Evolutionary conservation across 1,140 invertebrate species (phyloP), one percentile per base, ranked within the genome.

Genomic region (Solen grandis): DNA sequence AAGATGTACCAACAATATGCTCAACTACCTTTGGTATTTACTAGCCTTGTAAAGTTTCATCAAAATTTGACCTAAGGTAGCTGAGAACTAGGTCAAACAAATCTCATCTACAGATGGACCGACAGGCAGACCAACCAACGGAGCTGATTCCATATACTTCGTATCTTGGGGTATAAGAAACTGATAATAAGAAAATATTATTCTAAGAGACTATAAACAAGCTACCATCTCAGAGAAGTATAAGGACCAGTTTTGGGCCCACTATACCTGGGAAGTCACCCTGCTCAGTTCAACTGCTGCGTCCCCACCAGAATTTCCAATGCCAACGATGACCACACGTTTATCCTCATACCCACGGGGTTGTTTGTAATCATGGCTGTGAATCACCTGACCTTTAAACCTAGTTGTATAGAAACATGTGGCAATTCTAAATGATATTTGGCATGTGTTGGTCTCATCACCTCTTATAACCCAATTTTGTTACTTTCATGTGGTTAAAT

Each of bases 241-340:
- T 59, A 10, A 60, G 13, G 10, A 60, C 10, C 27, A 16, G 10
- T 10, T 60, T 16, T 16, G 13, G 27, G 36, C 31, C 29, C 13
- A 31, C 0, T 31, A 2, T 72, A 81, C 86, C 80, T 92, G 90
- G 73, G 93, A 88, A 25, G 85, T 74, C 22, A 93, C 87, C 68
- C 90, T 86, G 38, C 91, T 90, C 19, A 94, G 82, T 81, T 94
- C 93, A 5, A 93, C 92, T n/a, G n/a, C n/a, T n/a, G n/a, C n/a
- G n/a, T n/a, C n/a, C n/a, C n/a, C n/a, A n/a, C n/a, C n/a, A n/a
- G 93, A 94, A 81, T 94, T 94, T 13, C 93, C 93, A 36, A 94
- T 91, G 25, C 93, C 93, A 22, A 94, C 84, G 27, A 94, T 87
- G n/a, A 94, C 83, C 14, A 93, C 91, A 41, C 88, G 84, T 81